A percentile compares a stretch with the other conserved stretches of the same genome.
Evolutionary conservation across 2,888 invertebrate genomes (phyloP).

Genomic region (Parnassius orleans): DNA sequence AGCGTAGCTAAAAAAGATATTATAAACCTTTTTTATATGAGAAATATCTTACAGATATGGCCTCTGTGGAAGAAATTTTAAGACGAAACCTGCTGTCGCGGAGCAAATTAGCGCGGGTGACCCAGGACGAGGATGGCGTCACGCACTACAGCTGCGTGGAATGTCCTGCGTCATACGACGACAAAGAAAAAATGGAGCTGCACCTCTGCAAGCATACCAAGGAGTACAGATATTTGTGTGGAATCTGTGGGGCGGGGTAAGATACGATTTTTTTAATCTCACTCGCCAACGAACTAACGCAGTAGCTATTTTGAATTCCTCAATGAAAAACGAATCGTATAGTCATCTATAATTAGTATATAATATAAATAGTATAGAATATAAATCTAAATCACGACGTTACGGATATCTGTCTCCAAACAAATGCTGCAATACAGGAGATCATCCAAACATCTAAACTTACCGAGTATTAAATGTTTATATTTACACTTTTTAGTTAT

Average conservation of each 20-base stretch:
- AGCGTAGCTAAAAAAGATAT: too few relatives aligned
- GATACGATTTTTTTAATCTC: constrained; percentile 29
- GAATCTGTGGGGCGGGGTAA: constrained; percentile 87
- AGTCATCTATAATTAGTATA: too few relatives aligned
- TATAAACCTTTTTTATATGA: background rate
- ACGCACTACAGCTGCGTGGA: constrained; percentile 88
- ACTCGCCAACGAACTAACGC: too few relatives aligned
- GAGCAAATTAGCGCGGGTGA: constrained; percentile 87
- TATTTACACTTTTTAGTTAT: too few relatives aligned
- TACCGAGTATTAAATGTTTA: too few relatives aligned
- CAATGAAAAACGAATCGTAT: too few relatives aligned
- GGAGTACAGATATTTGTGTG: constrained; percentile 87
- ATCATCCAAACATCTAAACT: too few relatives aligned
- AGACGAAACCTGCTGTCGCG: constrained; percentile 80
- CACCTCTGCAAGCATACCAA: constrained; percentile 88
- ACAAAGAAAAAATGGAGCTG: constrained; percentile 86
- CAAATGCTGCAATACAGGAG: too few relatives aligned
- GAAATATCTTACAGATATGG: constrained; percentile 35
- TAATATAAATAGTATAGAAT: too few relatives aligned
- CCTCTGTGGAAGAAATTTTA: constrained; percentile 48
- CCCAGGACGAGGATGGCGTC: constrained; percentile 84
- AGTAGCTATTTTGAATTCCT: too few relatives aligned
- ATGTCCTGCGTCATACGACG: constrained; percentile 87
- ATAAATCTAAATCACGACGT: too few relatives aligned
- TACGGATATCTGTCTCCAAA: too few relatives aligned